phyloP scores from a whole-genome alignment of 2,888 invertebrate species.

The Salpingus planirostris region DNA sequence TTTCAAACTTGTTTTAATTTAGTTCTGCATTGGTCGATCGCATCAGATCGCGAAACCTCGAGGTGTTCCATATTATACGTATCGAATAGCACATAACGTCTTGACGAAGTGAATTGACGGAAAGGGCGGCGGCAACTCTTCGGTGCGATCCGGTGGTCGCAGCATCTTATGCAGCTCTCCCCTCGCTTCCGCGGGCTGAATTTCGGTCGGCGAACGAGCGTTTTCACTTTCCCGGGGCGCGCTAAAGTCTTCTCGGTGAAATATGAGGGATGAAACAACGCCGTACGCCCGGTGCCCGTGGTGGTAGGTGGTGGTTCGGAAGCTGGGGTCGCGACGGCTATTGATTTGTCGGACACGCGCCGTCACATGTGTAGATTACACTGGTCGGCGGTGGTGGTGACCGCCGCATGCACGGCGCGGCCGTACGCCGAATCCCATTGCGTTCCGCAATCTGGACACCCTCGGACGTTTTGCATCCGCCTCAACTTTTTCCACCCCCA shows the following conservation, averaged over 20 bases:
- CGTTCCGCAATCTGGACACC: conserved; percentile 15
- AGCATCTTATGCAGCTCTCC: too few relatives aligned
- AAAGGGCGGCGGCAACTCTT: too few relatives aligned
- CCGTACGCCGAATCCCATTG: conserved; percentile 7
- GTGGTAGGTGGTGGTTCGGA: conserved; percentile 21
- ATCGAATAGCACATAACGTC: too few relatives aligned
- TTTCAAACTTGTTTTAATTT: conserved; percentile 39
- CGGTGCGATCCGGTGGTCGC: too few relatives aligned
- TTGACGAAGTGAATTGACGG: too few relatives aligned
- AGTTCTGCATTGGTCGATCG: too few relatives aligned
- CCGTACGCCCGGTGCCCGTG: conserved; percentile 24
- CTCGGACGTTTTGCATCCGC: conserved; percentile 10
- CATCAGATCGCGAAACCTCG: too few relatives aligned
- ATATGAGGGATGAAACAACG: conserved; percentile 36
- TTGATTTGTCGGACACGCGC: conserved; percentile 39
- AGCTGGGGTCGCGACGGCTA: conserved; percentile 32
- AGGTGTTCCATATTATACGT: too few relatives aligned
- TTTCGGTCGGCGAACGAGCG: conserved; percentile 30
- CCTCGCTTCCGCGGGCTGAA: too few relatives aligned
- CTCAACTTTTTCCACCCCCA: conserved; percentile 5
- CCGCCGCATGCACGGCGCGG: conserved; percentile 6
- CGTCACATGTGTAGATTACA: conserved; percentile 37
- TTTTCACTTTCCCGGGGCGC: conserved; percentile 34
- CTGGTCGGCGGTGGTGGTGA: conserved; percentile 18
- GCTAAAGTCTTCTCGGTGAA: conserved; percentile 31